Evolutionary conservation across 2,797 vertebrate species (phyloP), one percentile per base, ranked within the genome.

Genomic region (Pseudotriccus pelzelni): DNA sequence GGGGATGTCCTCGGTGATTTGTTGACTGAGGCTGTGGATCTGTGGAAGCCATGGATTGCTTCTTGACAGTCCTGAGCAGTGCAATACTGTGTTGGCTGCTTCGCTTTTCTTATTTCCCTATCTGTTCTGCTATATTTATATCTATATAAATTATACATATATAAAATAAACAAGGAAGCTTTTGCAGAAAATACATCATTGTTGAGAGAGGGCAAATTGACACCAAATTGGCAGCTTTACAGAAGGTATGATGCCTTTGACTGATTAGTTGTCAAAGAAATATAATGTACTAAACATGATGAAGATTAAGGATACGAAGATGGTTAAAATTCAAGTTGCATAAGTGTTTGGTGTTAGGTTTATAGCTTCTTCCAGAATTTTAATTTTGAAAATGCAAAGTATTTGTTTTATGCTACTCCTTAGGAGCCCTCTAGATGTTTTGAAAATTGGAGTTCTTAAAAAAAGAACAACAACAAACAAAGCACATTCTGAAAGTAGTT

Each of bases 211-310:
- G 60, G 93, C 82, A 90, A 93, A 97, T 62, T 93, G 79, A 98
- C 84, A 92, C 68, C 86, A 81, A 97, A 97, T 96, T 97, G 93
- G 74, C 95, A 97, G 96, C 84, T 97, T 97, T 97, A 94, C 77
- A 94, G 96, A 95, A 94, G 92, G 87, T 94, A 81, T 50, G 94
- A 96, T 95, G 96, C 87, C 90, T 97, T 96, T 97, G 97, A 98
- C 97, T 97, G 96, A 98, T 98, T 96, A 97, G 66, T 97, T 97
- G 94, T 97, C 96, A 96, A 94, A 97, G 95, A 84, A 96, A 97
- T 93, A 92, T 97, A 93, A 96, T 95, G 90, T 86, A 96, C 92
- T 95, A 95, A 97, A 95, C 80, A 90, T 64, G 76, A 93, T 92
- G 88, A 95, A 96, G 92, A 96, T 97, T 94, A 96, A 97, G 93